Conservation (phyloP, 2,888 invertebrate species). For the Agrypnus murinus region DNA sequence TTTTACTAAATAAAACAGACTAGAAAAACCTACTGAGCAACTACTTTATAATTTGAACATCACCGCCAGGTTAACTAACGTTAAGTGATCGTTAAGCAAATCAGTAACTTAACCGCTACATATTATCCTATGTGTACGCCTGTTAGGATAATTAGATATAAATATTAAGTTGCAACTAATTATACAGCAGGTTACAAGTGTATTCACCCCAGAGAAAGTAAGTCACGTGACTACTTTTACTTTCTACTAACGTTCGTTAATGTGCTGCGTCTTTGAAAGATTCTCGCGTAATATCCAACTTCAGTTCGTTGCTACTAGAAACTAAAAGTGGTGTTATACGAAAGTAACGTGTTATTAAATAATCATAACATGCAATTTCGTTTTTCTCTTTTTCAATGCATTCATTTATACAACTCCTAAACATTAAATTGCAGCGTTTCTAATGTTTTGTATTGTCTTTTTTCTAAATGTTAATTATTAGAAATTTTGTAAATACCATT, state of each 20-base stretch:
- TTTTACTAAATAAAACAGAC: too few species aligned
- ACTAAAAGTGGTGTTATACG: constrained; percentile 30
- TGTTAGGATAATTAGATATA: constrained; percentile 34
- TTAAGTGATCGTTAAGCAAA: constrained; percentile 9
- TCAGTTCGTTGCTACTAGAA: constrained; percentile 25
- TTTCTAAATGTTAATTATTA: too few species aligned
- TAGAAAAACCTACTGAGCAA: neutral
- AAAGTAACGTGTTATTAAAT: constrained; percentile 27
- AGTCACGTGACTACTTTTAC: constrained; percentile 61
- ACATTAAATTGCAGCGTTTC: too few species aligned
- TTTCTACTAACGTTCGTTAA: constrained; percentile 55
- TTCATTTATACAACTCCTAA: constrained; percentile 2
- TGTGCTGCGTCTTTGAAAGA: constrained; percentile 28
- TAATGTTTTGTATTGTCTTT: too few species aligned
- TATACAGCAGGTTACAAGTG: constrained; percentile 43
- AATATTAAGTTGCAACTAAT: constrained; percentile 40
- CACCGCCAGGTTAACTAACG: neutral
- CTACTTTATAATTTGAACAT: constrained; percentile 6
- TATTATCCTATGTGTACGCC: constrained; percentile 20
- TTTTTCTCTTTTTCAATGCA: constrained; percentile 16
- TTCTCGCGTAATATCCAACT: constrained; percentile 11
- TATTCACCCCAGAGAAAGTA: constrained; percentile 61
- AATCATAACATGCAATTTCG: constrained; percentile 22
- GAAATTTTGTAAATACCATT: too few species aligned
- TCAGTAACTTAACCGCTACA: constrained; percentile 7